A percentile compares a stretch with the other conserved stretches of the same genome.
phyloP scores from a whole-genome alignment of 2,797 vertebrate species.

The Natrix natrix region DNA sequence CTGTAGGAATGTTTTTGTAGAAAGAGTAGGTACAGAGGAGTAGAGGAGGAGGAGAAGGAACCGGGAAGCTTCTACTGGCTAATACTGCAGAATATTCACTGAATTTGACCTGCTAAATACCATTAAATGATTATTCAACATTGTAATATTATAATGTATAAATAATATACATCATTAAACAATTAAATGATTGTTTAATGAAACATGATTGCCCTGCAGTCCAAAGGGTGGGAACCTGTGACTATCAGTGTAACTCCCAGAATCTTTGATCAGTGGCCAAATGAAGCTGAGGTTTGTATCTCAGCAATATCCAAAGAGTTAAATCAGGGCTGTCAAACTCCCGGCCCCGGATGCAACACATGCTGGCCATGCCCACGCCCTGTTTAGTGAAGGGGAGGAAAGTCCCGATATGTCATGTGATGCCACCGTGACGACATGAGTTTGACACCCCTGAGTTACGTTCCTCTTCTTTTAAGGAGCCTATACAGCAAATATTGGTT shows the following conservation, averaged over 20 bases:
- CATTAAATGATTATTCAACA: not conserved
- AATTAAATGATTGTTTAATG: not conserved
- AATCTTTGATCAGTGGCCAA: not conserved
- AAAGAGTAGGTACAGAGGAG: not conserved
- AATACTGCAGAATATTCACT: not conserved
- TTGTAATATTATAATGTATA: too few species aligned
- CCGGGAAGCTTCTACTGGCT: not conserved
- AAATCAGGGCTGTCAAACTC: too few species aligned
- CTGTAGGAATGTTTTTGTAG: not conserved
- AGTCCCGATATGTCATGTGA: too few species aligned
- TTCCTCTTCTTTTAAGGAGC: not conserved
- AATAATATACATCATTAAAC: too few species aligned
- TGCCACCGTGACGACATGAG: accelerated
- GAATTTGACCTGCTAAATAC: not conserved
- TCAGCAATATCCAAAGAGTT: not conserved
- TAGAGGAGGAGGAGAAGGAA: not conserved
- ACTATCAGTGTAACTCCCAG: not conserved
- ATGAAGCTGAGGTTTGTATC: not conserved
- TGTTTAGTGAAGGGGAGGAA: too few species aligned
- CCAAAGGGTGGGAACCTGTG: not conserved
- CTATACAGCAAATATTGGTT: not conserved
- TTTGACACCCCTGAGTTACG: not conserved
- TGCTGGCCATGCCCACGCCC: too few species aligned
- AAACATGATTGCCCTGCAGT: not conserved
- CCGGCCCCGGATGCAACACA: too few species aligned